A percentile compares a stretch with the other conserved stretches of the same genome.
These are phyloP conservation scores for Calliphora vicina DNA, from an alignment of 1,140 invertebrate genomes.

Conservation along the genomic window DNA sequence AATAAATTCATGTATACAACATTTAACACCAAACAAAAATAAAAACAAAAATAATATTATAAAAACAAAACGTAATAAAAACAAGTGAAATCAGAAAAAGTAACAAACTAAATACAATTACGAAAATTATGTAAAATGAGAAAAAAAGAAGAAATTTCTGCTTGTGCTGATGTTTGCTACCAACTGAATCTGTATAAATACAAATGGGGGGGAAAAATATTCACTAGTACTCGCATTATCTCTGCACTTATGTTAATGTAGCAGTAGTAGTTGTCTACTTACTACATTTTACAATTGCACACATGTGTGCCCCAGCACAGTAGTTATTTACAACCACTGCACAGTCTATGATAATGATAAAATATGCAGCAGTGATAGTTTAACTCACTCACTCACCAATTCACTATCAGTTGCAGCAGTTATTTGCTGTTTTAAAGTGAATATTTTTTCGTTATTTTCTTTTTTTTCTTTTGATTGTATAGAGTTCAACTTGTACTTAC, in stretches of 20 bases:
- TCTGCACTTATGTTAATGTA: neutral
- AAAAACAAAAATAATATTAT: neutral
- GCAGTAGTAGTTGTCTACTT: neutral
- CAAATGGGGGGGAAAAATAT: too few species aligned
- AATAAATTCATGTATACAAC: conserved; percentile 10
- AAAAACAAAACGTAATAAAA: neutral
- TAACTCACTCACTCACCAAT: neutral
- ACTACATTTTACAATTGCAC: neutral
- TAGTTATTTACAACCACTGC: neutral
- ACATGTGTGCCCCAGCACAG: neutral
- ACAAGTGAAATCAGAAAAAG: neutral
- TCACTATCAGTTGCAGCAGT: neutral
- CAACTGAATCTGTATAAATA: too few species aligned
- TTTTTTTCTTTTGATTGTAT: neutral
- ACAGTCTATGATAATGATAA: neutral
- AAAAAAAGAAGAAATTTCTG: too few species aligned
- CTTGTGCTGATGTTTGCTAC: too few species aligned
- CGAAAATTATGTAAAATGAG: too few species aligned
- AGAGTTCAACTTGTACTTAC: conserved; percentile 66
- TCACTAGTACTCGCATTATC: neutral
- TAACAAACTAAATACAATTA: neutral
- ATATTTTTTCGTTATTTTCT: neutral
- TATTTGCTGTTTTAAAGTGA: neutral
- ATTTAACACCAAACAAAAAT: neutral
- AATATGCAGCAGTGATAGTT: neutral